A percentile compares a stretch with the other conserved stretches of the same genome.
These are phyloP conservation scores for Dioctria linearis DNA, from an alignment of 2,888 invertebrate species.

Conservation along the genomic window DNA sequence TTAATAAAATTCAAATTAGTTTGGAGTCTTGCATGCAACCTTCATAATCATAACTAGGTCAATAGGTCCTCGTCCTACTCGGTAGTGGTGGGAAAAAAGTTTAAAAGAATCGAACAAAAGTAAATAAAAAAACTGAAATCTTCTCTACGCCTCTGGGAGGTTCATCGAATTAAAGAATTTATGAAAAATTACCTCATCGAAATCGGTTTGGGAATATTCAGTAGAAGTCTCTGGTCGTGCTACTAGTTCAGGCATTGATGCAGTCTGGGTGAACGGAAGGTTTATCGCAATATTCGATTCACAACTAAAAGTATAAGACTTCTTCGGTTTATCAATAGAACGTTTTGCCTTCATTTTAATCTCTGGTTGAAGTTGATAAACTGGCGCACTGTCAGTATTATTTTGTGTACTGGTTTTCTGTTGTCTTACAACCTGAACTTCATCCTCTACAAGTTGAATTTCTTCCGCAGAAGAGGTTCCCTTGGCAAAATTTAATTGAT, in stretches of 20 bases:
- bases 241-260: constrained; percentile 24
- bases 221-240: constrained; percentile 43
- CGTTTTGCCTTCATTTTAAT: constrained; percentile 8
- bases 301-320: constrained; percentile 42
- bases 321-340: constrained; percentile 11
- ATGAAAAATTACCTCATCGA: constrained; percentile 27
- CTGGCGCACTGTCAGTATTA: background rate
- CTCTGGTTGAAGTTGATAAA: constrained; percentile 7
- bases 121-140: background rate
- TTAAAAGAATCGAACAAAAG: too few relatives aligned
- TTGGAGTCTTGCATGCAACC: too few relatives aligned
- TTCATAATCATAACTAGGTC: background rate
- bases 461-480: constrained; percentile 3
- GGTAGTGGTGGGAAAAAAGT: too few relatives aligned
- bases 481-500: constrained; percentile 51
- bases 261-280: constrained; percentile 19
- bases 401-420: background rate
- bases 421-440: background rate
- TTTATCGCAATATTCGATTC: constrained; percentile 52
- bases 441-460: background rate
- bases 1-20: too few relatives aligned
- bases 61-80: background rate
- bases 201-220: constrained; percentile 44
- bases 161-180: too few relatives aligned
- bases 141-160: too few relatives aligned